A percentile compares a stretch with the other conserved stretches of the same genome.
Conservation (phyloP, 1,140 invertebrate species). For the Drosophila yakuba region DNA sequence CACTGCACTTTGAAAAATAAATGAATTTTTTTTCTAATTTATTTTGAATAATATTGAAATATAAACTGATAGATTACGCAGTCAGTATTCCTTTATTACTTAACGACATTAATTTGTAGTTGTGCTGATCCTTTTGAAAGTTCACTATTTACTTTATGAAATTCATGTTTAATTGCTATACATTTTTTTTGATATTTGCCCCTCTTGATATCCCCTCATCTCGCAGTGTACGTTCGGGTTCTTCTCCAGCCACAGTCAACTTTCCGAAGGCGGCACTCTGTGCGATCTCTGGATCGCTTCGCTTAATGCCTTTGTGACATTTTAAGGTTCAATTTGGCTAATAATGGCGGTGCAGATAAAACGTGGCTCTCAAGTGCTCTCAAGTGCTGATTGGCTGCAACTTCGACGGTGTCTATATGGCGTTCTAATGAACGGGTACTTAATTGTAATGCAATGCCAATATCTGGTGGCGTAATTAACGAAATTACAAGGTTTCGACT, state of each 20-base stretch:
- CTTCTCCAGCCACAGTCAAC: constrained; percentile 14
- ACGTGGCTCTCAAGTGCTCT: constrained; percentile 12
- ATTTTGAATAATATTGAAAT: too few relatives aligned
- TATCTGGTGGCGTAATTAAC: constrained; percentile 36
- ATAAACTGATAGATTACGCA: too few relatives aligned
- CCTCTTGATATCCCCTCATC: too few relatives aligned
- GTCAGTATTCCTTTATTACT: too few relatives aligned
- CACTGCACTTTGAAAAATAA: not conserved
- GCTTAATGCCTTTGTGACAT: constrained; percentile 71
- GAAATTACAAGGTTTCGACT: constrained; percentile 30
- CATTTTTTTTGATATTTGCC: too few relatives aligned
- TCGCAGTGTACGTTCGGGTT: constrained; percentile 5
- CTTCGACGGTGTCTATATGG: constrained; percentile 7
- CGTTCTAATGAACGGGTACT: constrained; percentile 19
- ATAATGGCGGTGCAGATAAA: constrained; percentile 62
- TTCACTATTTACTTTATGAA: too few relatives aligned
- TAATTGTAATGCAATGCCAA: constrained; percentile 14
- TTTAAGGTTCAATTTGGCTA: constrained; percentile 69
- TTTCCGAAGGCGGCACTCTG: constrained; percentile 14
- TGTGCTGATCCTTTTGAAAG: too few relatives aligned
- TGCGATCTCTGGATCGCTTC: constrained; percentile 29
- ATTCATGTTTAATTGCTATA: too few relatives aligned
- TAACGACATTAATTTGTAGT: too few relatives aligned
- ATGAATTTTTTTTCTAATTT: too few relatives aligned
- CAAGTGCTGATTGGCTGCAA: constrained; percentile 34